Conservation (phyloP, 2,797 vertebrate species). For the Darevskia mixta region DNA sequence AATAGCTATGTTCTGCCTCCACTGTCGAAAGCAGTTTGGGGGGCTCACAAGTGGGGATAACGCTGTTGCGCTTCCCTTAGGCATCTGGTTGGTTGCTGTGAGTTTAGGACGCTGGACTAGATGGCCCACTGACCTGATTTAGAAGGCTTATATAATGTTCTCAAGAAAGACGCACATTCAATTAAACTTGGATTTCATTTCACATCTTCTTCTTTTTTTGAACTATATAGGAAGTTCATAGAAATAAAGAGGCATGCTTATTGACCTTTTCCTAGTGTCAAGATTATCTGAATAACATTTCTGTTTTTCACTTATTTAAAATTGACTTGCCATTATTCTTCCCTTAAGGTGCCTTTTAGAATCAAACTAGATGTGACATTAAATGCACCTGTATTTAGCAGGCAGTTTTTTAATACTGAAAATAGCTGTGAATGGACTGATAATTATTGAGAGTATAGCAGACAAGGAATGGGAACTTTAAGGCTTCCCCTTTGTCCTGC, state of each 20-base stretch:
- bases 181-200: background rate
- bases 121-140: too few relatives aligned
- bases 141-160: too few relatives aligned
- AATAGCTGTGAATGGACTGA: background rate
- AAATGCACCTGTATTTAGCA: background rate
- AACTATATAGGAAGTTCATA: background rate
- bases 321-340: slow-evolving; percentile 42
- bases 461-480: background rate
- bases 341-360: slow-evolving; percentile 42
- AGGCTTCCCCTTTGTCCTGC: background rate
- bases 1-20: too few relatives aligned
- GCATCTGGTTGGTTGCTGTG: too few relatives aligned
- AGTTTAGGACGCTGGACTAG: too few relatives aligned
- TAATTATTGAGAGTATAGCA: background rate
- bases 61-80: too few relatives aligned
- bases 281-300: background rate
- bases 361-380: background rate
- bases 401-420: background rate
- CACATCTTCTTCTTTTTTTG: background rate
- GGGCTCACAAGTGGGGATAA: too few relatives aligned
- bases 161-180: background rate
- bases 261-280: slow-evolving; percentile 14
- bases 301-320: slow-evolving; percentile 46
- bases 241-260: slow-evolving; percentile 21
- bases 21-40: too few relatives aligned